Evolutionary conservation across 2,113 vertebrate species (phyloP).

Genomic region (Setophaga coronata): DNA sequence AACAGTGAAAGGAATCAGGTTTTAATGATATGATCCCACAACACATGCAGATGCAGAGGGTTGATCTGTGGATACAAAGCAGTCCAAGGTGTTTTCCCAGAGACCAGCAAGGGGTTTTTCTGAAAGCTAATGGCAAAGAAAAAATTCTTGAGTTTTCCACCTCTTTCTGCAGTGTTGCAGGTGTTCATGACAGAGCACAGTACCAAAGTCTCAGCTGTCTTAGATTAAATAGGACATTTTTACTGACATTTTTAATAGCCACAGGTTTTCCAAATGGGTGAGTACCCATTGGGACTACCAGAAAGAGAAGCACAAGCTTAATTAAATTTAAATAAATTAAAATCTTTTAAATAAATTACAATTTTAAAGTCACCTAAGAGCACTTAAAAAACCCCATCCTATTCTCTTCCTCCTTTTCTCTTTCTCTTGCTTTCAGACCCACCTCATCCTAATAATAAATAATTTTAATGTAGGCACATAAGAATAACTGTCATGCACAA

Average conservation of each 20-base stretch:
- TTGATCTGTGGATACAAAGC: neutral
- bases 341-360: neutral
- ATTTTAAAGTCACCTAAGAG: neutral
- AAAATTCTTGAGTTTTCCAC: neutral
- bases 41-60: neutral
- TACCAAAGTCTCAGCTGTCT: neutral
- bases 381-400: neutral
- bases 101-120: fast-evolving
- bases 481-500: neutral
- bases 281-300: neutral
- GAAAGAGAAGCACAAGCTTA: neutral
- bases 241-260: neutral
- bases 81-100: neutral
- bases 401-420: neutral
- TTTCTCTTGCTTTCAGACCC: neutral
- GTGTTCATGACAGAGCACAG: neutral
- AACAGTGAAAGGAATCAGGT: fast-evolving
- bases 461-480: neutral
- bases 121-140: neutral
- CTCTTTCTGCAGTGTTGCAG: neutral
- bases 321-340: neutral
- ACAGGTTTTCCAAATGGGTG: neutral
- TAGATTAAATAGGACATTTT: neutral
- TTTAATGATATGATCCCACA: neutral
- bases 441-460: neutral